Evolutionary conservation across 2,113 vertebrate species (phyloP), one percentile per base, ranked within the genome.

Genomic region (Entomyzon cyanotis): DNA sequence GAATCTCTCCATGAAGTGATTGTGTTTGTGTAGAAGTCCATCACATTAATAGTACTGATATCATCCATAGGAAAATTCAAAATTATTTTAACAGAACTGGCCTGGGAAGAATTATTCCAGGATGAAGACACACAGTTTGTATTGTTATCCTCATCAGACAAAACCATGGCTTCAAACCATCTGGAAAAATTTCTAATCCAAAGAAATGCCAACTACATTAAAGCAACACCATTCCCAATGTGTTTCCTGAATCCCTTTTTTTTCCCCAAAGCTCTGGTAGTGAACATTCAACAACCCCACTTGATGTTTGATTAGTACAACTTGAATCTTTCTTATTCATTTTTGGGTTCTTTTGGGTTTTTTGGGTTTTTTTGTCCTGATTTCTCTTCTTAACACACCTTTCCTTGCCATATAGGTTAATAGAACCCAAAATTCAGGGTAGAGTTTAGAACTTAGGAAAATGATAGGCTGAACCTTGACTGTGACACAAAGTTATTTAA

Each of bases 401-500:
- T 4, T 68, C 35, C 42, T 49, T 41, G 15, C 11, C 1, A 0
- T 58, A 5, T 30, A 17, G 10, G 19, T 28, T 79, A 49, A 3
- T 58, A 16, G 4, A 44, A 75, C 53, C 12, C 13, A 52, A 77
- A 56, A 56, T 47, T 24, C 37, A 76, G 21, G 12, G 5, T 2
- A 42, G 15, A 60, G 13, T 39, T 52, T 15, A 52, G 21, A 80
- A 46, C 18, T 4, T 35, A 55, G 23, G 24, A 73, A 50, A 68
- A 80, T 5, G 16, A 30, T 53, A 4, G 10, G 37, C 25, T 63
- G 28, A 53, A 64, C 33, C 23, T 28, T 58, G 39, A 42, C 13
- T 1, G 0, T n/a, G 21, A 31, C 2, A 10, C 3, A 59, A 68
- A 35, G 24, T 4, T 30, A 5, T 62, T 53, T 60, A 42, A 52